phyloP scores from a whole-genome alignment of 2,113 vertebrate genomes.

The Podiceps cristatus region DNA sequence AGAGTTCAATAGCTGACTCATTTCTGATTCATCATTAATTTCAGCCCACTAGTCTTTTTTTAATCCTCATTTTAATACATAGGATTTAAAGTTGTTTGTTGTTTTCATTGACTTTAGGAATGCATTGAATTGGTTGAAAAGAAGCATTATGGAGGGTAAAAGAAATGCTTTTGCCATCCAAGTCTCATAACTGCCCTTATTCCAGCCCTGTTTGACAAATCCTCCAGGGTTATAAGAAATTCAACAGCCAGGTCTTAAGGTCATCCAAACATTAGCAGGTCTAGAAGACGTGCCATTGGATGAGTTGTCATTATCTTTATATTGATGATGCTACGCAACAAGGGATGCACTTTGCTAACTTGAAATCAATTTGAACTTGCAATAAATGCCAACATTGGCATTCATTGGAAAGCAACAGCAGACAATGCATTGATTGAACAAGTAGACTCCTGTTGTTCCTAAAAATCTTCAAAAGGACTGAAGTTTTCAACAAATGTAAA shows the following conservation, averaged over 20 bases:
- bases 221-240: not conserved
- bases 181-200: not conserved
- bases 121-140: not conserved
- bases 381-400: not conserved
- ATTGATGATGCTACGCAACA: not conserved
- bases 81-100: constrained; percentile 32
- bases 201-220: not conserved
- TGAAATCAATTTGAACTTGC: not conserved
- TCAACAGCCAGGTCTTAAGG: not conserved
- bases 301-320: not conserved
- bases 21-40: constrained; percentile 79
- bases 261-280: not conserved
- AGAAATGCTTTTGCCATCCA: not conserved
- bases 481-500: not conserved
- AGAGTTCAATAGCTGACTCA: constrained; percentile 74
- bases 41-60: constrained; percentile 67
- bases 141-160: not conserved
- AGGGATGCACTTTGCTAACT: not conserved
- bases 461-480: not conserved
- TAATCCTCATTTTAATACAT: constrained; percentile 26
- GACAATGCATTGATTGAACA: not conserved
- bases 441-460: not conserved
- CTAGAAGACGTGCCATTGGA: not conserved
- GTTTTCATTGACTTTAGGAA: constrained; percentile 11
- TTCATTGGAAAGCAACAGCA: not conserved